These are phyloP conservation scores for Auanema freiburgensis DNA, from an alignment of 2,888 invertebrate genomes.

Conservation along the genomic window DNA sequence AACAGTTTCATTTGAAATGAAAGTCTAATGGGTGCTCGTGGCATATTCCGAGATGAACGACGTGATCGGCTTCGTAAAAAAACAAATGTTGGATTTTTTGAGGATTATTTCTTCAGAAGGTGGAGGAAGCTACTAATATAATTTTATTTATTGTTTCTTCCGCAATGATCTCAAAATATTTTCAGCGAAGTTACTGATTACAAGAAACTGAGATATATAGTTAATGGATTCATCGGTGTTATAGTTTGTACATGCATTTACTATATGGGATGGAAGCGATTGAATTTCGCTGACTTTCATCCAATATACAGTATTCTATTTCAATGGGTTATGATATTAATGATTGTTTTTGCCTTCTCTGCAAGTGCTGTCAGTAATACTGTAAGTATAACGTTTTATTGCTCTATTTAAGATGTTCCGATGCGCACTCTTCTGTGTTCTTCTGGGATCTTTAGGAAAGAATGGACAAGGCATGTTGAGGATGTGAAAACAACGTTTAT, in stretches of 20 bases:
- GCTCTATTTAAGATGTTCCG: constrained; percentile 45
- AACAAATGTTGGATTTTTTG: constrained; percentile 26
- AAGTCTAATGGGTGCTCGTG: constrained; percentile 3
- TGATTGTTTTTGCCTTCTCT: constrained; percentile 48
- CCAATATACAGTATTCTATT: constrained; percentile 28
- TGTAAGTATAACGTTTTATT: too few species aligned
- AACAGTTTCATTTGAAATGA: too few species aligned
- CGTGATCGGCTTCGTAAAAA: constrained; percentile 24
- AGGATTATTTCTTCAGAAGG: constrained; percentile 36
- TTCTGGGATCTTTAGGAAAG: constrained; percentile 51
- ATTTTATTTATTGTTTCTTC: background rate
- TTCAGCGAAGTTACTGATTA: constrained; percentile 54
- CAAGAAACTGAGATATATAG: constrained; percentile 39
- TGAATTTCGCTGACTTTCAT: constrained; percentile 57
- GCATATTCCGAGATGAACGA: constrained; percentile 33
- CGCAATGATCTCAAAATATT: background rate
- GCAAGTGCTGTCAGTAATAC: constrained; percentile 40
- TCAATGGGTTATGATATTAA: constrained; percentile 44
- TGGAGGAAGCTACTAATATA: constrained; percentile 5
- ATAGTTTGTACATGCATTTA: constrained; percentile 46
- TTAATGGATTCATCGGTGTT: constrained; percentile 50
- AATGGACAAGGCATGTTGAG: constrained; percentile 41
- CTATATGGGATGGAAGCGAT: constrained; percentile 50
- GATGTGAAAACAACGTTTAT: background rate
- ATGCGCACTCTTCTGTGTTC: constrained; percentile 53